phyloP scores from a whole-genome alignment of 2,888 invertebrate genomes.

The Heterodera filipjevi region DNA sequence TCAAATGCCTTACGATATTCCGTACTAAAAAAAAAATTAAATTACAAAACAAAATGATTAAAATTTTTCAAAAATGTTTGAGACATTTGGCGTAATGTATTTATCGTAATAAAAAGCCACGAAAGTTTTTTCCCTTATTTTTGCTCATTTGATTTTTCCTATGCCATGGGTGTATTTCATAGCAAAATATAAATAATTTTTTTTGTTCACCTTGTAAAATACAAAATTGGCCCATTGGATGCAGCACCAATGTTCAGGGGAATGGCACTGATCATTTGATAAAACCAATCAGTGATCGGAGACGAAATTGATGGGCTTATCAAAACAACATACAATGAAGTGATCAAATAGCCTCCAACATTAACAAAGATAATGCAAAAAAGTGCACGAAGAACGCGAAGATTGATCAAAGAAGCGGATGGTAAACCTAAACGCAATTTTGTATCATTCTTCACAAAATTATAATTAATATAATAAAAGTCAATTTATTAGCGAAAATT shows the following conservation, averaged over 20 bases:
- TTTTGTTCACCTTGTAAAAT: not conserved
- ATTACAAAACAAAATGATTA: too few species aligned
- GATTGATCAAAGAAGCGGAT: not conserved
- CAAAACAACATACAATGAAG: not conserved
- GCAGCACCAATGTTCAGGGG: not conserved
- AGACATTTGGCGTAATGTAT: too few species aligned
- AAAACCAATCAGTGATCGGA: conserved; percentile 9
- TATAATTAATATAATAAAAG: not conserved
- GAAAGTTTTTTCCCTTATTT: too few species aligned
- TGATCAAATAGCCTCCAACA: not conserved
- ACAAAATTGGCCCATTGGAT: not conserved
- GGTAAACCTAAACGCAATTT: not conserved
- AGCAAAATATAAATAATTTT: too few species aligned
- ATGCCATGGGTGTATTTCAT: too few species aligned
- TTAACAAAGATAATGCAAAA: not conserved
- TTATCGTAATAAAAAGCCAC: too few species aligned
- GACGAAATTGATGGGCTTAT: conserved; percentile 3
- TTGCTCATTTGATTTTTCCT: too few species aligned
- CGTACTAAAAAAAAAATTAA: too few species aligned
- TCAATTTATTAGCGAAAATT: not conserved
- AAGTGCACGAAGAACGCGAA: not conserved
- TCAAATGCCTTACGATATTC: too few species aligned
- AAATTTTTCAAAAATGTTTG: too few species aligned
- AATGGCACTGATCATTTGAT: conserved; percentile 13
- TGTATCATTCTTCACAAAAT: not conserved